Percentiles rank a stretch among this genome's conserved stretches.
Evolutionary conservation across 1,140 invertebrate genomes (phyloP).

Genomic region (Drosophila rhopaloa): DNA sequence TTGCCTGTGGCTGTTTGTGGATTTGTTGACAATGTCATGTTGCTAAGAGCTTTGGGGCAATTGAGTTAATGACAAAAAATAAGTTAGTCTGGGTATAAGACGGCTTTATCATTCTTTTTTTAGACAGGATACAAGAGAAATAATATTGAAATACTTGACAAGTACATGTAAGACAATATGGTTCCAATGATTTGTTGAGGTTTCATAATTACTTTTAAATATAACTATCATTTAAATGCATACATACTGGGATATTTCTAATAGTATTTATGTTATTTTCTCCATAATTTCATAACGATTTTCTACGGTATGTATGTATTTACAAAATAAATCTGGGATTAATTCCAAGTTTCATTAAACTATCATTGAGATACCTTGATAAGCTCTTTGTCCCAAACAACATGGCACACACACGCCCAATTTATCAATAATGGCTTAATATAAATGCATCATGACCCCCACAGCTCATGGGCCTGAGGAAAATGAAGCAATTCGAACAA

Average conservation of each 20-base stretch:
- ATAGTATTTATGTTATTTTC: no score
- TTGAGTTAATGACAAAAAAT: slow-evolving; percentile 2
- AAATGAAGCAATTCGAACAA: slow-evolving; percentile 4
- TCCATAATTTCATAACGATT: no score
- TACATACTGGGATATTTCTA: no score
- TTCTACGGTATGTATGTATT: no score
- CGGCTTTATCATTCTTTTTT: neutral
- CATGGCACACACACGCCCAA: neutral
- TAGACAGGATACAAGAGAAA: neutral
- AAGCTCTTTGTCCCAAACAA: neutral
- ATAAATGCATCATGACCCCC: slow-evolving; percentile 6
- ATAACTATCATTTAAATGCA: no score
- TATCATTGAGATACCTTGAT: neutral
- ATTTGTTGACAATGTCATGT: slow-evolving; percentile 25
- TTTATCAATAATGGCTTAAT: neutral
- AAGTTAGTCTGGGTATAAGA: neutral
- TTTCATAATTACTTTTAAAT: no score
- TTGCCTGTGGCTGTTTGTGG: neutral
- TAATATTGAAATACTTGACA: no score
- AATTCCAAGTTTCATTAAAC: neutral
- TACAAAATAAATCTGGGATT: no score
- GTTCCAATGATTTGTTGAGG: no score
- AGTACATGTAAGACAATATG: no score
- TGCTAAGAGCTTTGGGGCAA: slow-evolving; percentile 1
- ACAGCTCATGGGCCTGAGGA: neutral